Conservation (phyloP, 2,888 invertebrate species). For the Miltochrista miniata region DNA sequence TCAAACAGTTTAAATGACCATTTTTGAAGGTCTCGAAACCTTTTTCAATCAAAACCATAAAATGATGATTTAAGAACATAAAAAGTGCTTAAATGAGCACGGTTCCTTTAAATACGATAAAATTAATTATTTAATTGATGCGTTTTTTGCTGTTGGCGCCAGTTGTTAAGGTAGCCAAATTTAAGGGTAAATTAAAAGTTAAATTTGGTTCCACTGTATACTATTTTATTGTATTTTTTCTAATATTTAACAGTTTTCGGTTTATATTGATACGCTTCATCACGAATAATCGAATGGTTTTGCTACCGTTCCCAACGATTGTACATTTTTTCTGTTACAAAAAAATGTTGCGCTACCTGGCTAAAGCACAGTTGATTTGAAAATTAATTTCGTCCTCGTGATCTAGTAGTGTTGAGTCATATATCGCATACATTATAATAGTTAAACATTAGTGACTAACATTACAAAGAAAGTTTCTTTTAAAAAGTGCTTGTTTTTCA, state of each 20-base stretch:
- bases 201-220: slow-evolving; percentile 44
- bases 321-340: slow-evolving; percentile 50
- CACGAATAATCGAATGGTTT: slow-evolving; percentile 65
- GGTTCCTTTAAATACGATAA: slow-evolving; percentile 14
- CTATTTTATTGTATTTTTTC: slow-evolving; percentile 50
- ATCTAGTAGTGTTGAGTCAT: slow-evolving; percentile 73
- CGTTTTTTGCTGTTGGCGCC: slow-evolving; percentile 64
- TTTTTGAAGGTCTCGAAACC: background rate
- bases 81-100: background rate
- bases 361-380: slow-evolving; percentile 55
- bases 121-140: slow-evolving; percentile 22
- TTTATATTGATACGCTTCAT: slow-evolving; percentile 70
- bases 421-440: slow-evolving; percentile 43
- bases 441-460: slow-evolving; percentile 68
- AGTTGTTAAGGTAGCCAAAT: slow-evolving; percentile 44
- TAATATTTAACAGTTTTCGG: slow-evolving; percentile 69
- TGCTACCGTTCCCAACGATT: slow-evolving; percentile 74
- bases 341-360: slow-evolving; percentile 64
- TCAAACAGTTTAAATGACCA: slow-evolving; percentile 6
- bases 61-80: background rate
- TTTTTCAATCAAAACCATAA: background rate
- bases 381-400: slow-evolving; percentile 75
- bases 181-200: slow-evolving; percentile 47
- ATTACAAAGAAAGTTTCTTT: slow-evolving; percentile 42
- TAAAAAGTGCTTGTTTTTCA: slow-evolving; percentile 67